A percentile compares a stretch with the other conserved stretches of the same genome.
phyloP scores from a whole-genome alignment of 35 echinoderm and acorn worm genomes.

The Ptychodera flava region DNA sequence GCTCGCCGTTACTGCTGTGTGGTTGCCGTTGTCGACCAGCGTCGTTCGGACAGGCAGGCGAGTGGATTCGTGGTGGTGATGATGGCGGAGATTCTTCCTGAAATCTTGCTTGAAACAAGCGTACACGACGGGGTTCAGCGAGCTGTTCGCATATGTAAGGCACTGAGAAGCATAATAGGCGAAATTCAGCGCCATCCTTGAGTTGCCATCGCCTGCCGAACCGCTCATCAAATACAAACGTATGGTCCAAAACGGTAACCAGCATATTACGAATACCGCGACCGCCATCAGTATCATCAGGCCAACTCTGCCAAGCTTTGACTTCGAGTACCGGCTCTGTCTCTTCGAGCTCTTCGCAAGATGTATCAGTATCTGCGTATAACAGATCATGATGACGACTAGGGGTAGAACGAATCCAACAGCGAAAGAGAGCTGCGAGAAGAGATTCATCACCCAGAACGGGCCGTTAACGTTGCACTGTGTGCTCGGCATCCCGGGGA shows the following conservation, averaged over 20 bases:
- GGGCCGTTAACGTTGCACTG: background rate
- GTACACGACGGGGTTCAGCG: background rate
- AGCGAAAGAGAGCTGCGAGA: background rate
- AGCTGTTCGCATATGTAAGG: background rate
- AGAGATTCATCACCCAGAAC: background rate
- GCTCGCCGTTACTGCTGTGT: too few species aligned
- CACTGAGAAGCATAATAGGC: background rate
- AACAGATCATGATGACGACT: constrained; percentile 47
- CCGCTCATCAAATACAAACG: background rate
- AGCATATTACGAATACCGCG: constrained; percentile 61
- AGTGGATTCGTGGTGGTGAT: too few species aligned
- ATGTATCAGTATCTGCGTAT: constrained; percentile 33
- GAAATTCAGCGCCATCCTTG: background rate
- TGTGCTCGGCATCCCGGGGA: background rate
- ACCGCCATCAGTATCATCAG: constrained; percentile 64
- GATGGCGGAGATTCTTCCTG: too few species aligned
- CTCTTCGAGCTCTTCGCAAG: constrained; percentile 4
- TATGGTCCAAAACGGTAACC: constrained; percentile 66
- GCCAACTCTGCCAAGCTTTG: constrained; percentile 62
- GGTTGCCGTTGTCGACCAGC: too few species aligned
- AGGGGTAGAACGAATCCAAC: constrained; percentile 59
- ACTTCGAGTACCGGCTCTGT: constrained; percentile 43
- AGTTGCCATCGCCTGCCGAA: background rate
- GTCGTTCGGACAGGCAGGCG: too few species aligned
- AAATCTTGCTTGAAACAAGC: background rate